Base-by-base conservation (phyloP, 1,140 invertebrate species). In the Philaenus spumarius region DNA sequence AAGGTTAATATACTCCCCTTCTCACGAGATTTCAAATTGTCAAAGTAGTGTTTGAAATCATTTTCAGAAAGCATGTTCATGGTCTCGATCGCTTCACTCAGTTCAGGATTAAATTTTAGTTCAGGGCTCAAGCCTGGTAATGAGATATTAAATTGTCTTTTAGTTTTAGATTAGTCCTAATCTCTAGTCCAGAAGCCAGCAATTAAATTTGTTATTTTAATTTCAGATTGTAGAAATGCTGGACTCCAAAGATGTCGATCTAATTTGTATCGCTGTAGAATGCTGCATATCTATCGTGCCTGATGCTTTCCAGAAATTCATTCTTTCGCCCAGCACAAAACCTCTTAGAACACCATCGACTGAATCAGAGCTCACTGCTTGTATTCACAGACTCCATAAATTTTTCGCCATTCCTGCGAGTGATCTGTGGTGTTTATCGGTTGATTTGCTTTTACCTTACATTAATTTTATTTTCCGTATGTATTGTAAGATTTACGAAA, bases 391-490 rank as follows among this genome's bases (percentile, higher is more conserved):
- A 61, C 61, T 78, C 22, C 62, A 66, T 0, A 73, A 69, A 63
- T 73, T 71, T 62, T 77, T 76, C 60, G 26, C 67, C 1, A 58
- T 61, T 53, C 55, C 62, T 0, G 64, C 56, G 1, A 72, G 72
- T 47, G 64, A 69, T 4, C 67, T 72, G 15, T 76, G 72, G 57
- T 58, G 65, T 54, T 55, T 75, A 17, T 68, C 72, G 42, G 50
- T 48, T 4, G 53, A 64, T 45, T 42, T 73, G 20, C 57, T 77
- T 34, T 57, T 50, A 14, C 47, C 59, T 12, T 55, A 72, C 14
- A 58, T 68, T 12, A 26, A 69, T 12, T 70, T 75, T 20, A 62
- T 78, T 20, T 76, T 77, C 64, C 66, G 60, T 45, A 52, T 78
- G 1, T 69, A 75, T 45, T 45, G 63, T 3, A 70, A 69, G 63